These are phyloP conservation scores for Trichogramma evanescens DNA, from an alignment of 2,888 invertebrate genomes.

Conservation along the genomic window DNA sequence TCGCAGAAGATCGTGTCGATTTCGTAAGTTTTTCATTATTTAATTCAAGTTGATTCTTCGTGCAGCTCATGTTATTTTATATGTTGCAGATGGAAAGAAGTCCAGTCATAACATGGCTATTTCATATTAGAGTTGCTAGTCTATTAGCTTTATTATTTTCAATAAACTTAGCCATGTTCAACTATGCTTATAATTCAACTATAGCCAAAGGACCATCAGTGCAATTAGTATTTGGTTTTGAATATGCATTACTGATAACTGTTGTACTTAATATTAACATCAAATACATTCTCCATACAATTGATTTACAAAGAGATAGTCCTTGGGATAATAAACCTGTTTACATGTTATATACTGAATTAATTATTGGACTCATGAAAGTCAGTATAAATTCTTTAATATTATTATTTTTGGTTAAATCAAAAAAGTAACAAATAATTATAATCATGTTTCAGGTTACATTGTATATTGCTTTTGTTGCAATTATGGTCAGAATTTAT, in stretches of 20 bases:
- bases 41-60: background rate
- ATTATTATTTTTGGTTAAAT: background rate
- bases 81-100: slow-evolving; percentile 91
- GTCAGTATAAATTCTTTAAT: slow-evolving; percentile 39
- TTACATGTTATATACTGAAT: slow-evolving; percentile 90
- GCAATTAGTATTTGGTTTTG: slow-evolving; percentile 98
- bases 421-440: slow-evolving; percentile 6
- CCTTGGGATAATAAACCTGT: slow-evolving; percentile 99
- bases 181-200: slow-evolving; percentile 90
- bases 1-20: slow-evolving; percentile 97
- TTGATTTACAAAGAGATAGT: slow-evolving; percentile 85
- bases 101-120: slow-evolving; percentile 90
- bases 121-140: slow-evolving; percentile 85
- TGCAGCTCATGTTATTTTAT: background rate
- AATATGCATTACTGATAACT: slow-evolving; percentile 94
- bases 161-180: slow-evolving; percentile 82
- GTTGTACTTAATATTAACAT: slow-evolving; percentile 87
- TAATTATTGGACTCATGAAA: slow-evolving; percentile 82
- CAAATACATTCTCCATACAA: slow-evolving; percentile 80
- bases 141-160: slow-evolving; percentile 73
- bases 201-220: slow-evolving; percentile 91
- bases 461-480: slow-evolving; percentile 86
- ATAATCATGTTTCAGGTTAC: slow-evolving; percentile 51
- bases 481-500: slow-evolving; percentile 94
- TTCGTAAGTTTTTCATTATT: slow-evolving; percentile 65